Evolutionary conservation across 2,113 vertebrate species (phyloP), one percentile per base, ranked within the genome.

Genomic region (Silurus asotus): DNA sequence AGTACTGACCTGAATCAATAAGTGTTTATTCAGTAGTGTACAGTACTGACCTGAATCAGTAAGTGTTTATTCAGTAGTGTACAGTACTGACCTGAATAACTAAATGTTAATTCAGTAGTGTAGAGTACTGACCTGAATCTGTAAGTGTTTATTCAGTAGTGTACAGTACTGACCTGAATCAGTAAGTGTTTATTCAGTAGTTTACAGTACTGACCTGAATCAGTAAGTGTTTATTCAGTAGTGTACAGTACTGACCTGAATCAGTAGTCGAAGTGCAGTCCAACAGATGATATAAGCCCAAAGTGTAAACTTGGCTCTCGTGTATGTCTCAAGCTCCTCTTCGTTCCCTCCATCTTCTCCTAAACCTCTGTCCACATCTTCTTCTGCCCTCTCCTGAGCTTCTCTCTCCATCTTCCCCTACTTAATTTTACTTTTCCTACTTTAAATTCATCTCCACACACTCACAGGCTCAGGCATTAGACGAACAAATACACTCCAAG

Each of bases 261-360:
- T 45, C 69, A 84, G 82, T 59, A 84, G 55, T 59, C 82, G 69
- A 55, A 84, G 69, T n/a, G 82, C 82, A 58, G 82, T 84, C 82
- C 82, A 84, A 69, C 82, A 84, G 53, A 84, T 84, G 55, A 84
- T 45, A 25, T 74, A 84, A 59, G 69, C 82, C n/a, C 82, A 84
- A 2, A 84, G 55, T n/a, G 53, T 74, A 55, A 74, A 84, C 55
- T 84, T 84, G 69, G 67, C 82, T 45, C 67, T 74, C 28, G 17
- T 74, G 51, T 84, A 84, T n/a, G 55, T 74, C 67, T 84, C 82
- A 0, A 61, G 48, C 55, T 74, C 67, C 3, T 0, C 55, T 84
- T 72, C 65, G 58, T 70, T 20, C 49, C 20, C 65, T 37, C 65
- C n/a, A 20, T 72, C 28, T 45, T 37, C 81, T 69, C 62, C 81